Evolutionary conservation across 2,888 invertebrate genomes (phyloP).

Genomic region (Tetheella fluctuosa): DNA sequence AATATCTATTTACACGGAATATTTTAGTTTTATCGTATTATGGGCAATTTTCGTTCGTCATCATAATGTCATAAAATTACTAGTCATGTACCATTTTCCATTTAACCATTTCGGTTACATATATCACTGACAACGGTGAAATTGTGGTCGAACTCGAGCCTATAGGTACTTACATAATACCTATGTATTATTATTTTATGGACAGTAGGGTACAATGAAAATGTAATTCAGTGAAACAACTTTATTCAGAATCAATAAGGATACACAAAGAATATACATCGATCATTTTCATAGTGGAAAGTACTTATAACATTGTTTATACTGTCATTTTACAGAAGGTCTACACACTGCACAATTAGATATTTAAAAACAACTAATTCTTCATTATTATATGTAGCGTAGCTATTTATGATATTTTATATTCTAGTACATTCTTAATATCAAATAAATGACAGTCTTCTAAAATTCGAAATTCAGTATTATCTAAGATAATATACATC

Average conservation of each 20-base stretch:
- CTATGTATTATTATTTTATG: not conserved
- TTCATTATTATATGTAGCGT: not conserved
- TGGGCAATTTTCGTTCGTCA: too few relatives aligned
- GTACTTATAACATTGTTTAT: not conserved
- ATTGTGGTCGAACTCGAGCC: too few relatives aligned
- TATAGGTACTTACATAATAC: too few relatives aligned
- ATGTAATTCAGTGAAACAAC: not conserved
- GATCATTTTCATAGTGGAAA: slow-evolving; percentile 31
- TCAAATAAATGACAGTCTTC: slow-evolving; percentile 58
- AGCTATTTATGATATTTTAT: slow-evolving; percentile 13
- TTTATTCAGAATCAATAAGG: slow-evolving; percentile 48
- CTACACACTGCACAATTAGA: slow-evolving; percentile 7
- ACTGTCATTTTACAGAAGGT: not conserved
- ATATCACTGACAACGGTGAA: too few relatives aligned
- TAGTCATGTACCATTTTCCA: too few relatives aligned
- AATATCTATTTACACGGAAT: too few relatives aligned
- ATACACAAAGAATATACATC: slow-evolving; percentile 53
- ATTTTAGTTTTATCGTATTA: too few relatives aligned
- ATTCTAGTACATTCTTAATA: slow-evolving; percentile 28
- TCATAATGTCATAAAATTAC: too few relatives aligned
- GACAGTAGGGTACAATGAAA: not conserved
- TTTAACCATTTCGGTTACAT: too few relatives aligned
- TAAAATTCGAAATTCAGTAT: slow-evolving; percentile 45
- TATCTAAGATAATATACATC: slow-evolving; percentile 47
- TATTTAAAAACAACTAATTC: slow-evolving; percentile 4